Evolutionary conservation across 2,888 invertebrate species (phyloP).

Genomic region (Pantelozetes paolii): DNA sequence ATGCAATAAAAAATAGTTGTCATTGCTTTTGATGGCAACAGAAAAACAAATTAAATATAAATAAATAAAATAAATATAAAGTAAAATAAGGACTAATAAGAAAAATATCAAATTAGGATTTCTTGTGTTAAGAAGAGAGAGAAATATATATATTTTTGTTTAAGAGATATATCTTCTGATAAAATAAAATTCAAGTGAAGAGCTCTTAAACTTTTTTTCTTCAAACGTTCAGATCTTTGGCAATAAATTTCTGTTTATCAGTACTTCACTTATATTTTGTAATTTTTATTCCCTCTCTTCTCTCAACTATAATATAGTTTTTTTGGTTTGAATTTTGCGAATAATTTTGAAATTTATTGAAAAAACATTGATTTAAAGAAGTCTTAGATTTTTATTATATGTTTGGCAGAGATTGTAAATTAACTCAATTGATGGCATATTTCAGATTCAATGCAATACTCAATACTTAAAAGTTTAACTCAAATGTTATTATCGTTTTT

Average conservation of each 20-base stretch:
- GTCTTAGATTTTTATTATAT: conserved; percentile 14
- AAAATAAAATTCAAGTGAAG: conserved; percentile 11
- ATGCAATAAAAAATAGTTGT: conserved; percentile 16
- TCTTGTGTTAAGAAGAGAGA: background rate
- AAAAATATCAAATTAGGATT: conserved; percentile 10
- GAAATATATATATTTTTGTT: background rate
- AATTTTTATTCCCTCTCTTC: background rate
- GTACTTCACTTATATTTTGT: background rate
- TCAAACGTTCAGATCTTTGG: background rate
- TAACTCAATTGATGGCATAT: conserved; percentile 21
- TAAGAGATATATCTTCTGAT: background rate
- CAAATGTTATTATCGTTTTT: background rate
- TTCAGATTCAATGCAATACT: conserved; percentile 5
- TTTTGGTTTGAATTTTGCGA: background rate
- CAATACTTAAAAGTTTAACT: background rate
- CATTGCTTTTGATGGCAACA: background rate
- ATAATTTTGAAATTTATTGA: conserved; percentile 11
- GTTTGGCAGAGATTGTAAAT: conserved; percentile 29
- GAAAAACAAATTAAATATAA: background rate
- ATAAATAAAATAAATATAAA: background rate
- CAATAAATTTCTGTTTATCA: conserved; percentile 15
- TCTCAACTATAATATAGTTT: background rate
- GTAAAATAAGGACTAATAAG: background rate
- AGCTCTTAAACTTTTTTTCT: background rate
- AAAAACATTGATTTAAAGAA: conserved; percentile 27